phyloP scores from a whole-genome alignment of 1,140 invertebrate species.

The Patella vulgata region DNA sequence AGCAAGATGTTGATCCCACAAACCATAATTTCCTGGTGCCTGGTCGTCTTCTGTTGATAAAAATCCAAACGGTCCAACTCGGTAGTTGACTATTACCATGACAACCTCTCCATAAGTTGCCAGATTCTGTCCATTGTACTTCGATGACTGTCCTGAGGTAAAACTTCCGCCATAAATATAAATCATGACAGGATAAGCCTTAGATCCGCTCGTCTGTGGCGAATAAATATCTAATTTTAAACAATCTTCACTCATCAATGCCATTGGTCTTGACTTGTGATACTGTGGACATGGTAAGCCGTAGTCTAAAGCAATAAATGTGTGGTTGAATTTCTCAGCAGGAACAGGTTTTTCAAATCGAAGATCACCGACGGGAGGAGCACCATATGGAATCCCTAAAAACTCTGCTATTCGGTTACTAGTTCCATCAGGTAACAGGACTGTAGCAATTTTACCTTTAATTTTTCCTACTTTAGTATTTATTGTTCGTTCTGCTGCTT shows the following conservation, averaged over 20 bases:
- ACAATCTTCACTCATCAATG: slow-evolving; percentile 80
- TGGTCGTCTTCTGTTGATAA: slow-evolving; percentile 63
- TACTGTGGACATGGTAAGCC: slow-evolving; percentile 91
- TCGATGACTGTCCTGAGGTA: slow-evolving; percentile 84
- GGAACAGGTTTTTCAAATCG: slow-evolving; percentile 81
- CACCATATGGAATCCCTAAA: slow-evolving; percentile 89
- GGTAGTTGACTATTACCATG: slow-evolving; percentile 78
- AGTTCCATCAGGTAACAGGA: slow-evolving; percentile 68
- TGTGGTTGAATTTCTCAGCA: slow-evolving; percentile 77
- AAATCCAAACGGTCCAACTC: slow-evolving; percentile 87
- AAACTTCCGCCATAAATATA: slow-evolving; percentile 97
- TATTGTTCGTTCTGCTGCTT: slow-evolving; percentile 1
- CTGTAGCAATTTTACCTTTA: slow-evolving; percentile 3
- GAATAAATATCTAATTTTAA: slow-evolving; percentile 88
- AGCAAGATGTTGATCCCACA: slow-evolving; percentile 87
- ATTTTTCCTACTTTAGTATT: slow-evolving; percentile 15
- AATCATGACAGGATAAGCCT: slow-evolving; percentile 79
- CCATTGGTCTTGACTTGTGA: slow-evolving; percentile 62
- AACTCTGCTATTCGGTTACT: slow-evolving; percentile 86
- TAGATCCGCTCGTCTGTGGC: slow-evolving; percentile 69
- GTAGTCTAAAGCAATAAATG: slow-evolving; percentile 74
- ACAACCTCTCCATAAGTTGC: slow-evolving; percentile 82
- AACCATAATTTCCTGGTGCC: slow-evolving; percentile 57
- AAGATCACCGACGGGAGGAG: slow-evolving; percentile 87
- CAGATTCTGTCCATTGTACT: slow-evolving; percentile 83